A percentile compares a stretch with the other conserved stretches of the same genome.
Evolutionary conservation across 2,113 vertebrate genomes (phyloP).

Genomic region (Paracanthobrama guichenoti): DNA sequence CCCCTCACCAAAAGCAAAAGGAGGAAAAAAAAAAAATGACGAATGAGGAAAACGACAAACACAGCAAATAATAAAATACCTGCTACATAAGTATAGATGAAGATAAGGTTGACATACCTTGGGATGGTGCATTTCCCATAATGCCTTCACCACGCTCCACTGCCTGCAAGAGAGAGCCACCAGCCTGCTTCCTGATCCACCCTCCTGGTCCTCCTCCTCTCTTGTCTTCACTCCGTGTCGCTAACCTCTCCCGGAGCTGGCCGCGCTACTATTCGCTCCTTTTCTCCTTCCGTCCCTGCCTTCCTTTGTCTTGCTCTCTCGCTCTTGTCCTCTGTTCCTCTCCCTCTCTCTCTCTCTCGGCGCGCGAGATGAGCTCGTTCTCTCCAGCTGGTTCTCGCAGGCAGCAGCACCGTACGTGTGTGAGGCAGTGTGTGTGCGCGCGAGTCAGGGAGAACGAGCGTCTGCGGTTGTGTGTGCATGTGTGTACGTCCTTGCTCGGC

Average conservation of each 20-base stretch:
- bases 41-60: conserved; percentile 51
- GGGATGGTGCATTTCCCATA: conserved; percentile 85
- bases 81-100: conserved; percentile 65
- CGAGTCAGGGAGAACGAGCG: conserved; percentile 49
- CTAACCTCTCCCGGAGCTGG: conserved; percentile 62
- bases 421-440: conserved; percentile 60
- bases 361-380: conserved; percentile 66
- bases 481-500: background rate
- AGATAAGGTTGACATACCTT: conserved; percentile 78
- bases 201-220: conserved; percentile 61
- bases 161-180: conserved; percentile 72
- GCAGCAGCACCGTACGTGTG: conserved; percentile 65
- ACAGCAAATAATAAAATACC: conserved; percentile 54
- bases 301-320: conserved; percentile 46
- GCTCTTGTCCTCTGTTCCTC: conserved; percentile 51
- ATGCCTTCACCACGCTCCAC: conserved; percentile 75
- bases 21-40: conserved; percentile 28
- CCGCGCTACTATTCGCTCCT: conserved; percentile 69
- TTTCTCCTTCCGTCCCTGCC: conserved; percentile 59
- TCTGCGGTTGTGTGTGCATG: conserved; percentile 42
- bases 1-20: conserved; percentile 55
- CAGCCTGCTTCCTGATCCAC: conserved; percentile 71
- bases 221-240: conserved; percentile 63
- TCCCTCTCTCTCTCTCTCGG: conserved; percentile 62
- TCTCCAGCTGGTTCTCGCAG: conserved; percentile 68